These are phyloP conservation scores for Vultur gryphus DNA, from an alignment of 2,797 vertebrate species.

Conservation along the genomic window DNA sequence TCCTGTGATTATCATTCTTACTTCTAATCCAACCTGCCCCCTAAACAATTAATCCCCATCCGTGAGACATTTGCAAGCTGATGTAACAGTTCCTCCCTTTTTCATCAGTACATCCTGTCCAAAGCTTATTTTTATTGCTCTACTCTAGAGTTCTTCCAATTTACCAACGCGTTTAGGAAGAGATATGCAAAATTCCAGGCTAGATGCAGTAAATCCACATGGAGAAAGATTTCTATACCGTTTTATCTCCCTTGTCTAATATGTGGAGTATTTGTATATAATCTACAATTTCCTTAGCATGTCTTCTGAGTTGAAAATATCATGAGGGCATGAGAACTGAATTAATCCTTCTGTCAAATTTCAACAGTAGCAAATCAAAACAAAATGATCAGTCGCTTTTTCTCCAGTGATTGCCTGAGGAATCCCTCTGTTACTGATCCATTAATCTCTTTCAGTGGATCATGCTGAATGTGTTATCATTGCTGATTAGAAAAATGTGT, in stretches of 20 bases:
- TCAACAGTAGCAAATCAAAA: background rate
- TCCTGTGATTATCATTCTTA: background rate
- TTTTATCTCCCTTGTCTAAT: background rate
- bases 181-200: background rate
- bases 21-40: background rate
- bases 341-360: background rate
- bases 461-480: background rate
- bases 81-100: slow-evolving; percentile 39
- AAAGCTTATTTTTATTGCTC: background rate
- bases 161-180: background rate
- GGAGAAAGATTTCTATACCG: background rate
- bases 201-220: background rate
- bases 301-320: background rate
- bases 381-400: background rate
- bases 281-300: background rate
- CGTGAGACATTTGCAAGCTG: slow-evolving; percentile 1
- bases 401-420: background rate
- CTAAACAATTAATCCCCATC: slow-evolving; percentile 21
- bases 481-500: slow-evolving; percentile 15
- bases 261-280: background rate
- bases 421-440: background rate
- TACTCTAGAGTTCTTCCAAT: background rate
- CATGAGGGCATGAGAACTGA: background rate
- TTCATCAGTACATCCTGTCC: slow-evolving; percentile 28
- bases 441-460: background rate